Percentiles rank a stretch among this genome's conserved stretches.
These are phyloP conservation scores for Phrynocephalus forsythii DNA, from an alignment of 2,797 vertebrate species.

Conservation along the genomic window DNA sequence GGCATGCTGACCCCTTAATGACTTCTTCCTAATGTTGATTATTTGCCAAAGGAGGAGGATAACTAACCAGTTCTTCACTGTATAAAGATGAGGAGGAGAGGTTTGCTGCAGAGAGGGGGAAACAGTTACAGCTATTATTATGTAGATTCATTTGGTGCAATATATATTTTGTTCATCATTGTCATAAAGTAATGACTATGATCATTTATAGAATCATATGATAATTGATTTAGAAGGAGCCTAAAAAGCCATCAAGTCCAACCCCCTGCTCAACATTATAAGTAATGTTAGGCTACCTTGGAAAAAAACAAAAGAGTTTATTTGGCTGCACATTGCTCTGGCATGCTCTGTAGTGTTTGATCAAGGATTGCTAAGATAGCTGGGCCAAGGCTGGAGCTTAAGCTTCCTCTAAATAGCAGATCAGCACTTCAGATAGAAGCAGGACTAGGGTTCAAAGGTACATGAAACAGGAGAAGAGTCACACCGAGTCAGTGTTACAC, in stretches of 20 bases:
- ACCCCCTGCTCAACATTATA: neutral
- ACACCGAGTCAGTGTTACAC: neutral
- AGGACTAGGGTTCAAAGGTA: conserved; percentile 56
- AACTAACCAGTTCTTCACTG: conserved; percentile 6
- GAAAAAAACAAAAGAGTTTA: neutral
- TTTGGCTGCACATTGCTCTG: neutral
- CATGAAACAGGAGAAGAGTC: conserved; percentile 48
- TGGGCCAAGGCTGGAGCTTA: neutral
- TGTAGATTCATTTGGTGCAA: neutral
- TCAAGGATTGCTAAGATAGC: conserved; percentile 65
- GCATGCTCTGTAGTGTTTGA: conserved; percentile 57
- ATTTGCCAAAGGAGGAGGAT: conserved; percentile 18
- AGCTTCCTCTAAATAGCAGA: conserved; percentile 32
- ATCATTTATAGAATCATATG: too few species aligned
- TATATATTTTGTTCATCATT: neutral
- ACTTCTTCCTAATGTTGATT: conserved; percentile 28
- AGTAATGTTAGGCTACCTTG: accelerated
- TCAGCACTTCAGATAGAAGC: conserved; percentile 49
- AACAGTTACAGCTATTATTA: neutral
- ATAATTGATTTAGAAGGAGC: too few species aligned
- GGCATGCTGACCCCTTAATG: neutral
- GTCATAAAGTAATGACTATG: neutral
- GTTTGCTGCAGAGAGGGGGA: neutral
- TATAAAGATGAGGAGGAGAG: neutral
- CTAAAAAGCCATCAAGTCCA: too few species aligned